Percentiles rank a stretch among this genome's conserved stretches.
phyloP scores from a whole-genome alignment of 1,140 invertebrate genomes.

The Bemisia tabaci region DNA sequence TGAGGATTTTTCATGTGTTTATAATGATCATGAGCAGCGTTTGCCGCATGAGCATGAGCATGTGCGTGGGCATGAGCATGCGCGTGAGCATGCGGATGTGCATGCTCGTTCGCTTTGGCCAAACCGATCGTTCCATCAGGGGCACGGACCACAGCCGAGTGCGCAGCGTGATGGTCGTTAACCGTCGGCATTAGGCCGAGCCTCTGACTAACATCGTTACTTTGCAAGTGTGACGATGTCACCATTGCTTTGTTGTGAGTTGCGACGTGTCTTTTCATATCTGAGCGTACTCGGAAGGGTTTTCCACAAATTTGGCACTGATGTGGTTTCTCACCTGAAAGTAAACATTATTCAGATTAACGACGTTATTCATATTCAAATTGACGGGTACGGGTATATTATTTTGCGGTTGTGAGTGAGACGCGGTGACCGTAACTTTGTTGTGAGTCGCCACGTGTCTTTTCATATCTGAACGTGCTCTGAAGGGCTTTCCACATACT shows the following conservation, averaged over 20 bases:
- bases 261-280: slow-evolving; percentile 9
- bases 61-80: background rate
- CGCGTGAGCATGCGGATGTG: too few species aligned
- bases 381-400: slow-evolving; percentile 4
- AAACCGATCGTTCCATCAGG: background rate
- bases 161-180: background rate
- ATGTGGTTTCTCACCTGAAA: slow-evolving; percentile 3
- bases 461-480: slow-evolving; percentile 74
- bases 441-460: slow-evolving; percentile 69
- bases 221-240: background rate
- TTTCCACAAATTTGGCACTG: slow-evolving; percentile 10
- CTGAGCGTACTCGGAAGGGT: slow-evolving; percentile 3
- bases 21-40: too few species aligned
- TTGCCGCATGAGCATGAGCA: background rate
- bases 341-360: slow-evolving; percentile 1
- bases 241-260: slow-evolving; percentile 6
- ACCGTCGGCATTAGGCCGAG: background rate
- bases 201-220: background rate
- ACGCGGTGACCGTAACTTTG: slow-evolving; percentile 29
- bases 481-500: slow-evolving; percentile 67
- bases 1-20: background rate
- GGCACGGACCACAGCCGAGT: background rate
- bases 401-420: slow-evolving; percentile 12
- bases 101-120: background rate
- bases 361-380: slow-evolving; percentile 10